Base-by-base conservation (phyloP, 2,113 vertebrate genomes). In the Ariopsis seemanni region DNA sequence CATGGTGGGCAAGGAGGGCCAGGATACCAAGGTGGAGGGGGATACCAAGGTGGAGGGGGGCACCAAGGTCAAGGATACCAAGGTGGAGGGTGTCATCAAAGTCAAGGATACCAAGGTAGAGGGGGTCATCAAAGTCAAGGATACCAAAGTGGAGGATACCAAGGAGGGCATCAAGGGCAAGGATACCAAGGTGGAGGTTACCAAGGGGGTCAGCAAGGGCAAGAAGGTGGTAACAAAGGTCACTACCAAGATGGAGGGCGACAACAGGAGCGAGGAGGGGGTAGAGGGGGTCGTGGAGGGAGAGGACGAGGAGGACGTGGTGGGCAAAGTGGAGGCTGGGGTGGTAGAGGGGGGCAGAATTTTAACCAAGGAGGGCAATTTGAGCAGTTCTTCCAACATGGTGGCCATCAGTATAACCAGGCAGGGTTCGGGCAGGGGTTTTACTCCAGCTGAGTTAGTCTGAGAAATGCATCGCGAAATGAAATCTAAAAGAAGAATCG, bases 341-440 rank as follows among this genome's bases (percentile, higher is more conserved):
- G 96, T 20, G 95, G 95, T 27, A 95, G 98, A 93, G 97, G 97
- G 20, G 96, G 96, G 14, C 96, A 97, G 91, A 97, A 92, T 93
- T 97, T 97, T 79, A 98, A 97, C 93, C 97, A 99, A 91, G 97
- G 97, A 22, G 98, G 98, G 89, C 98, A 99, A 34, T 99, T 99
- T 95, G 98, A 99, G 94, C 98, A 99, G 95, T 99, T 97, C 93
- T 99, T 99, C 94, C 98, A 99, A 89, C 97, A 99, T 5, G 98
- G 98, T n/a, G 98, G 98, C 62, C 97, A 99, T 89, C 97, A 99
- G 88, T 99, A 97, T 94, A 98, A 93, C 93, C 97, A 99, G 0
- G 95, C 98, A 89, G 98, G 98, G 86, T 99, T 99, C 93, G 96
- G 95, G 90, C 98, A 99, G 93, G 97, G 97, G 94, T 96, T 99